phyloP scores from a whole-genome alignment of 2,113 vertebrate genomes.

The Varanus komodoensis region DNA sequence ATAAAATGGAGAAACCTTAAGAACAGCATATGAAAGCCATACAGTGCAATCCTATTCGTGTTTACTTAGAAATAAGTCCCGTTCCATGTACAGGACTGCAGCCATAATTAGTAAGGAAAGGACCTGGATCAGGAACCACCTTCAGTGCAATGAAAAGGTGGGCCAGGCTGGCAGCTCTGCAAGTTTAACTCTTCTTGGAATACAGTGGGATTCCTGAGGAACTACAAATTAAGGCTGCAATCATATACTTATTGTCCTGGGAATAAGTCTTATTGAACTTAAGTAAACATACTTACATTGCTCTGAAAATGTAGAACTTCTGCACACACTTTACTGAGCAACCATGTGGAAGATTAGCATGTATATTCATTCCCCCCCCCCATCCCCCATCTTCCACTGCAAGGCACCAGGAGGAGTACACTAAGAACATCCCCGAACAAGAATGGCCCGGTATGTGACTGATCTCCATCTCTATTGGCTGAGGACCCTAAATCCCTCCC shows the following conservation, averaged over 20 bases:
- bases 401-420: background rate
- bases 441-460: background rate
- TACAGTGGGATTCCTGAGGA: background rate
- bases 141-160: background rate
- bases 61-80: background rate
- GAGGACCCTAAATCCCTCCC: background rate
- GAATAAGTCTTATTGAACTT: background rate
- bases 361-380: background rate
- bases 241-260: background rate
- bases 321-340: background rate
- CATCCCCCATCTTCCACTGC: background rate
- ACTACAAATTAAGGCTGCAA: background rate
- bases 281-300: background rate
- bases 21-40: background rate
- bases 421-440: background rate
- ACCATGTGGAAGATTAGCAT: background rate
- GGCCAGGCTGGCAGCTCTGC: background rate
- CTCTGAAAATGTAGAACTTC: background rate
- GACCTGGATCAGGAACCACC: background rate
- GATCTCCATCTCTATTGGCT: background rate
- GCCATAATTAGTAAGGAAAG: background rate
- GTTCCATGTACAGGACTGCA: background rate
- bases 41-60: background rate
- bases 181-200: background rate
- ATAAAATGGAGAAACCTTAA: background rate